phyloP scores from a whole-genome alignment of 2,797 vertebrate genomes.

The Notolepis coatsorum region DNA sequence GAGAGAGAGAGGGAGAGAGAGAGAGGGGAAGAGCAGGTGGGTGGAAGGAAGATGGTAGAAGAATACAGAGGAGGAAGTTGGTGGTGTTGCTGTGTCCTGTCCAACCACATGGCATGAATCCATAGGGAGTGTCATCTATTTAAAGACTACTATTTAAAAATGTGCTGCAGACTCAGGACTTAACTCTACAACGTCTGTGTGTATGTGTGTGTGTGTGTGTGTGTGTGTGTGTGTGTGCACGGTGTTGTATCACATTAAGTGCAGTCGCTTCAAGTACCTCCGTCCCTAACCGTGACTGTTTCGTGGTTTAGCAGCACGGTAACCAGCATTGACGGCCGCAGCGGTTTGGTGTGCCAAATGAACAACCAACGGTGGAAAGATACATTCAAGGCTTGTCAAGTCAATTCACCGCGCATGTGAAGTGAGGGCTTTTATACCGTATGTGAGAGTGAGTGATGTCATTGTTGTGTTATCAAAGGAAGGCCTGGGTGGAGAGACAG shows the following conservation, averaged over 20 bases:
- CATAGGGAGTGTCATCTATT: constrained; percentile 21
- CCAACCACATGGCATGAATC: constrained; percentile 36
- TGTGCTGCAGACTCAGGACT: not conserved
- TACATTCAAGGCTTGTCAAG: constrained; percentile 8
- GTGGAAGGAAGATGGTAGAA: constrained; percentile 35
- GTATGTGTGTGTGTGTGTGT: too few species aligned
- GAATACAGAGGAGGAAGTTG: constrained; percentile 55
- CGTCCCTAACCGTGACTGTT: not conserved
- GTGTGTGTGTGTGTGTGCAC: too few species aligned
- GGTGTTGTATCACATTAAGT: constrained; percentile 5
- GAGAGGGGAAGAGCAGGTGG: constrained; percentile 28
- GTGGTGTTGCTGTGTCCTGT: constrained; percentile 48
- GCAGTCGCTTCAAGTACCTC: not conserved
- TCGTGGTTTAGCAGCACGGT: constrained; percentile 3
- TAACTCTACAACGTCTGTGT: too few species aligned
- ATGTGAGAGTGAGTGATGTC: constrained; percentile 3
- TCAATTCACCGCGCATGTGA: constrained; percentile 4
- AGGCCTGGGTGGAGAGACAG: constrained; percentile 6
- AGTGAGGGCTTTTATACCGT: constrained; percentile 6
- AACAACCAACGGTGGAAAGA: not conserved
- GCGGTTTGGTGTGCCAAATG: not conserved
- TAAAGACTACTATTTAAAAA: constrained; percentile 17
- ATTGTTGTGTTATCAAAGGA: constrained; percentile 17
- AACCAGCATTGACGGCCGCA: not conserved
- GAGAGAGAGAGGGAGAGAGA: constrained; percentile 2